Percentiles rank a stretch among this genome's conserved stretches.
Evolutionary conservation across 2,888 invertebrate species (phyloP).

Genomic region (Hydriomena furcata): DNA sequence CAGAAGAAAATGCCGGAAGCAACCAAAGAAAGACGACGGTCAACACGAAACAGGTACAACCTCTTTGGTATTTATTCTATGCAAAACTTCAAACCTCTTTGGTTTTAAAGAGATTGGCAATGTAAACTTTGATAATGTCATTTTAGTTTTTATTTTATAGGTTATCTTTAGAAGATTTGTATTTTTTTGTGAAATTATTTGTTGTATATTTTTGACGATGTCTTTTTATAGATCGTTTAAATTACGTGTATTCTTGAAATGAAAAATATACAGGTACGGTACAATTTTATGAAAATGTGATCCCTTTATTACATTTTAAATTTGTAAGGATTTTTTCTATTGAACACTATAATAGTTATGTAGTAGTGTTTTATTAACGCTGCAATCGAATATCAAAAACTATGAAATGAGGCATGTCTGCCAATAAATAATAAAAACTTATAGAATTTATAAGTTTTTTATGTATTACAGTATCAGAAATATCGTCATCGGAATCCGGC

Average conservation of each 20-base stretch:
- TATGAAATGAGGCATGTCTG: no score
- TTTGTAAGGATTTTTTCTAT: no score
- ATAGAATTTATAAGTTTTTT: neutral
- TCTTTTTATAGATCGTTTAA: constrained; percentile 18
- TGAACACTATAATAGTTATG: no score
- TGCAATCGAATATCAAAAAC: no score
- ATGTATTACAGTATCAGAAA: constrained; percentile 49
- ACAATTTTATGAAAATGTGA: no score
- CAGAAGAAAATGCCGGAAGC: constrained; percentile 51
- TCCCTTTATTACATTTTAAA: no score
- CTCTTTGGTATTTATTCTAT: neutral
- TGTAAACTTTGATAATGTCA: constrained; percentile 6
- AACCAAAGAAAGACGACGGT: constrained; percentile 64
- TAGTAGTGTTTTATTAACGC: no score
- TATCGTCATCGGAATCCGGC: constrained; percentile 72
- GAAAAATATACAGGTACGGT: neutral
- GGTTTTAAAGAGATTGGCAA: neutral
- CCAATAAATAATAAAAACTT: no score
- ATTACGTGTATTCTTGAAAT: constrained; percentile 1
- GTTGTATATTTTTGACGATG: constrained; percentile 16
- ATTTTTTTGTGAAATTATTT: constrained; percentile 30
- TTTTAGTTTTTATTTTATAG: constrained; percentile 1
- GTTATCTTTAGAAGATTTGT: constrained; percentile 17
- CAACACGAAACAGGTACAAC: constrained; percentile 68
- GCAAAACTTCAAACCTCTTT: neutral